Evolutionary conservation across 2,888 invertebrate species (phyloP).

Genomic region (Boloria selene): DNA sequence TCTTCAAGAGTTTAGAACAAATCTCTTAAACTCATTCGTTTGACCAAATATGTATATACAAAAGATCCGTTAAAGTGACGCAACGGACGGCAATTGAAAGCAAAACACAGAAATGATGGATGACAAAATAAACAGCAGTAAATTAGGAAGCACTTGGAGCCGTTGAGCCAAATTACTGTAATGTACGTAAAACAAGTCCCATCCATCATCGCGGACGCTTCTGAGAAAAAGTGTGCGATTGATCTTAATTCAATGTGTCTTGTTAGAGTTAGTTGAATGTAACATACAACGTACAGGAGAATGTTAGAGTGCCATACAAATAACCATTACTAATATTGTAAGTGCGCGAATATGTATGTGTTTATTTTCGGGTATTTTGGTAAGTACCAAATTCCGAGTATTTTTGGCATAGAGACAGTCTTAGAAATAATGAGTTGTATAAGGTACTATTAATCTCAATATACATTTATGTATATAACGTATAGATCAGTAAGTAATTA

Average conservation of each 20-base stretch:
- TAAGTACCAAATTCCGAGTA: no score
- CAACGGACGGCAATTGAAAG: conserved; percentile 26
- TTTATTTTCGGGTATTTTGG: no score
- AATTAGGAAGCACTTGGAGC: conserved; percentile 53
- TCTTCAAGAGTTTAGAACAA: no score
- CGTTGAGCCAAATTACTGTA: conserved; percentile 37
- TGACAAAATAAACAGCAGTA: conserved; percentile 40
- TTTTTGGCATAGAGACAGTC: no score
- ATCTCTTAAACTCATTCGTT: neutral
- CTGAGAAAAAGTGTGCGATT: conserved; percentile 44
- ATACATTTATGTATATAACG: no score
- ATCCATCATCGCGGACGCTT: conserved; percentile 46
- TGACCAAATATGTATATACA: neutral
- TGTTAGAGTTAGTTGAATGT: conserved; percentile 30
- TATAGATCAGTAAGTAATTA: no score
- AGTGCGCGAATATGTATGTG: no score
- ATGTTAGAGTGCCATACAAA: no score
- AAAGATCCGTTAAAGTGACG: neutral
- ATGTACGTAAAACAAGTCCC: conserved; percentile 41
- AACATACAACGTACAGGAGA: no score
- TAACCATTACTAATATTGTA: no score
- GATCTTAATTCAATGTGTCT: conserved; percentile 46
- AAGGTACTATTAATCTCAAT: no score
- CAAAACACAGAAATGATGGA: conserved; percentile 37
- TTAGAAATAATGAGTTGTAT: no score